phyloP scores from a whole-genome alignment of 92 coral and sea anemone genomes.

The Actinostola sp. region DNA sequence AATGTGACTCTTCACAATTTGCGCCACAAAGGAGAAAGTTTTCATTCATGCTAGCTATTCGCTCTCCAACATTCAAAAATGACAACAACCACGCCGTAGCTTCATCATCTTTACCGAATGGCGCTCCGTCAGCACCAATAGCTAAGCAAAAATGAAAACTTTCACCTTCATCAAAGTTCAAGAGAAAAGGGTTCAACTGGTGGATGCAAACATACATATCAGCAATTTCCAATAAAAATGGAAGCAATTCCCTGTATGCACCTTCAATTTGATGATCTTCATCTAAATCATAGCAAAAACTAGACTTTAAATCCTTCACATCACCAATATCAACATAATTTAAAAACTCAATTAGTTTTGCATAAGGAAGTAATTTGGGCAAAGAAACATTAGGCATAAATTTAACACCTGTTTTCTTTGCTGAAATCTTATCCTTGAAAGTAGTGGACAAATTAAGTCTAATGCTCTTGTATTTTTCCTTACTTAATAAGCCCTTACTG shows the following conservation, averaged over 20 bases:
- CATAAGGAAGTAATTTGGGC: conserved; percentile 63
- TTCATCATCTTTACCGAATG: conserved; percentile 62
- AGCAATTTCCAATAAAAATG: conserved; percentile 44
- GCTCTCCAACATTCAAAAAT: conserved; percentile 50
- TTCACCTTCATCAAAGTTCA: conserved; percentile 52
- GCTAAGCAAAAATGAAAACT: conserved; percentile 59
- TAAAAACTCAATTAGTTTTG: conserved; percentile 47
- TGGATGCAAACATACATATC: conserved; percentile 51
- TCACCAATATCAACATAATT: conserved; percentile 47
- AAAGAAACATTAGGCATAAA: conserved; percentile 25
- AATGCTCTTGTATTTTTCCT: conserved; percentile 30
- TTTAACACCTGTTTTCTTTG: conserved; percentile 21
- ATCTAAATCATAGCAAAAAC: conserved; percentile 46
- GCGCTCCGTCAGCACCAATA: conserved; percentile 61
- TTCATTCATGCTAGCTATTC: conserved; percentile 38
- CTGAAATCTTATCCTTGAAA: too few species aligned
- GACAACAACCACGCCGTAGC: conserved; percentile 63
- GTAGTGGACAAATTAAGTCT: conserved; percentile 11
- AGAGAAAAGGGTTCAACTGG: conserved; percentile 41
- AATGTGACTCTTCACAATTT: conserved; percentile 53
- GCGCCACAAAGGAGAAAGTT: conserved; percentile 47
- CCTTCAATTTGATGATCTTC: conserved; percentile 53
- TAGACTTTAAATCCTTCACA: conserved; percentile 44
- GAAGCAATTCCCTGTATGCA: conserved; percentile 56
- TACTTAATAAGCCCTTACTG: conserved; percentile 5